Percentiles rank a stretch among this genome's conserved stretches.
These are phyloP conservation scores for Antechinus flavipes DNA, from an alignment of 2,113 vertebrate species.

Conservation along the genomic window DNA sequence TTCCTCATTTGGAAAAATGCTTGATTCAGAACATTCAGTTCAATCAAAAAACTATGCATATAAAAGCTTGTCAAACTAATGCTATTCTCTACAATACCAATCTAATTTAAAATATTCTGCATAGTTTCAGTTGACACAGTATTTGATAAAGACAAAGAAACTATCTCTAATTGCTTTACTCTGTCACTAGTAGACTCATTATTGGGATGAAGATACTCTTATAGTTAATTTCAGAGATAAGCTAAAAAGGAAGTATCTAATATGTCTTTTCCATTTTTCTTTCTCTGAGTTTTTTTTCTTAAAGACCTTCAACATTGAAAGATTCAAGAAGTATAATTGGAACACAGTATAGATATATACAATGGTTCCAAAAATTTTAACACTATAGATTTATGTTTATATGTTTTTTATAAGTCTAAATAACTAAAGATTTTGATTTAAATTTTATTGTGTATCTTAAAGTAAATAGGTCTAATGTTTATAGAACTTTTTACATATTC, in stretches of 20 bases:
- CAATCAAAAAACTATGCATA: slow-evolving; percentile 14
- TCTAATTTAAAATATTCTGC: slow-evolving; percentile 22
- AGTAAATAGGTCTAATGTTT: not conserved
- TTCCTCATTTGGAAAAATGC: slow-evolving; percentile 39
- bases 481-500: not conserved
- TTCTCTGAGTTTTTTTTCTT: slow-evolving; percentile 11
- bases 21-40: slow-evolving; percentile 26
- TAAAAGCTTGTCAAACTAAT: slow-evolving; percentile 57
- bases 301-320: not conserved
- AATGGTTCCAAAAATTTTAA: not conserved
- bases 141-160: slow-evolving; percentile 61
- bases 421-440: not conserved
- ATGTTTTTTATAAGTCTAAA: not conserved
- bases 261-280: slow-evolving; percentile 37
- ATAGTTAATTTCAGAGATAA: slow-evolving; percentile 63
- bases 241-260: slow-evolving; percentile 21
- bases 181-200: slow-evolving; percentile 57
- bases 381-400: not conserved
- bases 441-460: not conserved
- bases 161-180: slow-evolving; percentile 50
- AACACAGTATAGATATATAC: not conserved
- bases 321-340: not conserved
- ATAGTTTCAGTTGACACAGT: slow-evolving; percentile 43
- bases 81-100: slow-evolving; percentile 14
- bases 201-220: slow-evolving; percentile 28